Conservation (phyloP, 2,797 vertebrate species). For the Leuciscus waleckii region DNA sequence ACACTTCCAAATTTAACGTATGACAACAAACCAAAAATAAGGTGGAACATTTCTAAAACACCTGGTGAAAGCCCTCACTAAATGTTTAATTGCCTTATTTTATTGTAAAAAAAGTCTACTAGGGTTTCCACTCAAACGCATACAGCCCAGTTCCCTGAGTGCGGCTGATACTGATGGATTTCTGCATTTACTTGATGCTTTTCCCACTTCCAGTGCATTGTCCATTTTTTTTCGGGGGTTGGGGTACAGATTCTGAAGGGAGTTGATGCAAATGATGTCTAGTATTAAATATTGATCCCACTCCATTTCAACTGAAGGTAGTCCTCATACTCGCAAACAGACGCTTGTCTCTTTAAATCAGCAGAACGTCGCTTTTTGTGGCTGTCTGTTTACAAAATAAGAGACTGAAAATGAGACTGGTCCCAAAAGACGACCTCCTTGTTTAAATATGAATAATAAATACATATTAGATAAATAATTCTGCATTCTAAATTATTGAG, state of each 20-base stretch:
- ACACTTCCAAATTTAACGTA: neutral
- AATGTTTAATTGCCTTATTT: conserved; percentile 50
- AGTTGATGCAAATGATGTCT: conserved; percentile 76
- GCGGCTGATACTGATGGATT: conserved; percentile 54
- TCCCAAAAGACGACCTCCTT: conserved; percentile 81
- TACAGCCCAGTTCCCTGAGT: conserved; percentile 47
- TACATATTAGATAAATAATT: conserved; percentile 86
- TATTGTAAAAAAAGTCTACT: conserved; percentile 50
- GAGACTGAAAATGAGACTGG: conserved; percentile 86
- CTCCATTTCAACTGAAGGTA: conserved; percentile 84
- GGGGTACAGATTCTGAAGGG: conserved; percentile 41
- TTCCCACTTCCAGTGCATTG: conserved; percentile 67
- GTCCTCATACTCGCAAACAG: conserved; percentile 80
- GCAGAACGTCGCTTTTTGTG: conserved; percentile 77
- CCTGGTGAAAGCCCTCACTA: conserved; percentile 34
- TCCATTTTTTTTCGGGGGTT: conserved; percentile 66
- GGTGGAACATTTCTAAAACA: neutral
- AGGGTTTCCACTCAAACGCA: conserved; percentile 42
- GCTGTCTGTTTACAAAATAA: conserved; percentile 86
- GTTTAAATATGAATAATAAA: conserved; percentile 87
- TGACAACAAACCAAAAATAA: neutral
- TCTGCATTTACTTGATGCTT: conserved; percentile 48
- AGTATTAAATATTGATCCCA: conserved; percentile 81
- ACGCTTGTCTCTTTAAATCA: conserved; percentile 83
- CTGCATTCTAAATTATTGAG: conserved; percentile 80